phyloP scores from a whole-genome alignment of 2,888 invertebrate species.

The Leistus spinibarbis region DNA sequence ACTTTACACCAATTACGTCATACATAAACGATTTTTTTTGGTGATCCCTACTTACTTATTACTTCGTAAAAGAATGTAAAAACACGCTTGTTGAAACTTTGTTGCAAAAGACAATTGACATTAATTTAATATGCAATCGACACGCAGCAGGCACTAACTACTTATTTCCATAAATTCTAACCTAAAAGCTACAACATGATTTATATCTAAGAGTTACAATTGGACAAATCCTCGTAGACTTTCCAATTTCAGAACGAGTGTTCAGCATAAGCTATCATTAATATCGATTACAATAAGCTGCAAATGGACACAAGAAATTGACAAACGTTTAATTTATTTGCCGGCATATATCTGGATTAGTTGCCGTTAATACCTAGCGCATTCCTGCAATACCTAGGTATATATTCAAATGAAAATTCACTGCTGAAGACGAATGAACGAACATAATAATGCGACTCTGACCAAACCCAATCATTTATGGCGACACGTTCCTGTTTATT shows the following conservation, averaged over 20 bases:
- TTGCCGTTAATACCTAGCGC: slow-evolving; percentile 2
- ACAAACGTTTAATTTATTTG: slow-evolving; percentile 37
- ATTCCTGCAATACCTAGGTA: background rate
- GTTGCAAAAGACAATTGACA: too few relatives aligned
- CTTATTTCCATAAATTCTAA: too few relatives aligned
- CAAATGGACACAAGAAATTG: slow-evolving; percentile 34
- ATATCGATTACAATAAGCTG: slow-evolving; percentile 36
- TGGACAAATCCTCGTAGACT: background rate
- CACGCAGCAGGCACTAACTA: too few relatives aligned
- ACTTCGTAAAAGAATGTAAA: too few relatives aligned
- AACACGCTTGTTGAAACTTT: too few relatives aligned
- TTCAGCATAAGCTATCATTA: slow-evolving; percentile 29
- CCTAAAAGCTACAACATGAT: background rate
- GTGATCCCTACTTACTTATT: too few relatives aligned
- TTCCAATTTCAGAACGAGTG: background rate
- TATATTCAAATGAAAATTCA: background rate
- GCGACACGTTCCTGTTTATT: slow-evolving; percentile 7
- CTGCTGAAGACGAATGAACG: background rate
- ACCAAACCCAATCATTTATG: slow-evolving; percentile 5
- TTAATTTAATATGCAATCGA: too few relatives aligned
- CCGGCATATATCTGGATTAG: slow-evolving; percentile 31
- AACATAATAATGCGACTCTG: background rate
- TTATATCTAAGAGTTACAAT: background rate
- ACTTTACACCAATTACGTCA: too few relatives aligned
- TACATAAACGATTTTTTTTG: too few relatives aligned